These are phyloP conservation scores for Steinernema scapterisci DNA, from an alignment of 2,888 invertebrate species.

Conservation along the genomic window DNA sequence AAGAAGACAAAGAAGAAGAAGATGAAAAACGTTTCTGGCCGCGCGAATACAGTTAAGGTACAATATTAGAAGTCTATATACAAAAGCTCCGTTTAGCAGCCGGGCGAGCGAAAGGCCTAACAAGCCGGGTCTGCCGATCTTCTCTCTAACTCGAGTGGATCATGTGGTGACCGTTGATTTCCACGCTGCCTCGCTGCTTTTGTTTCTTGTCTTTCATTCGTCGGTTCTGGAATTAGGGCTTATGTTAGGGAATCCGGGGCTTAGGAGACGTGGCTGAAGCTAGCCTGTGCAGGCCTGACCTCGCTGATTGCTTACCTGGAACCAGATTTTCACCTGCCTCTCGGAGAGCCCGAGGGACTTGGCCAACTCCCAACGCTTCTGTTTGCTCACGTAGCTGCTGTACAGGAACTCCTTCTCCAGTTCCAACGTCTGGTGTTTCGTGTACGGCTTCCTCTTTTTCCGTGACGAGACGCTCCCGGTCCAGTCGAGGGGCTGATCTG, in stretches of 20 bases:
- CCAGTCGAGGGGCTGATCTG: conserved; percentile 38
- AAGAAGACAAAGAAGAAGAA: no score
- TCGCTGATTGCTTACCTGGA: conserved; percentile 57
- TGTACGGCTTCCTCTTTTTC: conserved; percentile 72
- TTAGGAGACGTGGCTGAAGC: no score
- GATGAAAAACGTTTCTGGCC: not conserved
- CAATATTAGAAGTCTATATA: conserved; percentile 28
- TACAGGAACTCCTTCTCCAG: conserved; percentile 71
- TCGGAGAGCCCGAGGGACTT: conserved; percentile 69
- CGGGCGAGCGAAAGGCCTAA: no score
- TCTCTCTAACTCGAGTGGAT: conserved; percentile 23
- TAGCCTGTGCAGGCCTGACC: no score
- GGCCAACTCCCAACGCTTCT: conserved; percentile 72
- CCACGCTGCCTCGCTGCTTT: conserved; percentile 48
- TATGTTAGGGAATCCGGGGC: not conserved
- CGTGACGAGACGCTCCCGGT: conserved; percentile 70
- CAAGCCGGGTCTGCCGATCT: not conserved
- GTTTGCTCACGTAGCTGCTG: conserved; percentile 71
- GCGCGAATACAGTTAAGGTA: conserved; percentile 3
- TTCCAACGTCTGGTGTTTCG: conserved; percentile 71
- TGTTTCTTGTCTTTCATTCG: conserved; percentile 67
- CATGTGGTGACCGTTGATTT: conserved; percentile 31
- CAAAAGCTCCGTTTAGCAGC: conserved; percentile 17
- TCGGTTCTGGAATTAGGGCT: conserved; percentile 50
- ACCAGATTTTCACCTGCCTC: conserved; percentile 67